Evolutionary conservation across 2,888 invertebrate genomes (phyloP).

Genomic region (Noctua janthina): DNA sequence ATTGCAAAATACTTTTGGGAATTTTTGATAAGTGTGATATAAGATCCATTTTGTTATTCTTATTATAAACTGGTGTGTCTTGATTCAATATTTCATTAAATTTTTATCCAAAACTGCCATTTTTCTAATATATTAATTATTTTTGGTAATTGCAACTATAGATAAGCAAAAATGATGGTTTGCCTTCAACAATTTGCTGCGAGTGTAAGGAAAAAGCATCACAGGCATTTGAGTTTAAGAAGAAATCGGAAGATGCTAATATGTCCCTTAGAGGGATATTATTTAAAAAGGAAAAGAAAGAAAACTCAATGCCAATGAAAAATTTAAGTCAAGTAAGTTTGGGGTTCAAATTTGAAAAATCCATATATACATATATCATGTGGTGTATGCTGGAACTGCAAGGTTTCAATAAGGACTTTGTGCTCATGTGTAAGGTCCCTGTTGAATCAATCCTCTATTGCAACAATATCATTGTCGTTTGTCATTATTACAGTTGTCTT

Average conservation of each 20-base stretch:
- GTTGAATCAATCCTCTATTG: neutral
- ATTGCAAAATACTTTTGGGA: neutral
- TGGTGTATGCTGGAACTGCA: neutral
- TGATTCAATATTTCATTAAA: neutral
- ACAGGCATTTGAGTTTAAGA: constrained; percentile 83
- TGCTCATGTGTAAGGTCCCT: neutral
- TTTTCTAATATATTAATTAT: neutral
- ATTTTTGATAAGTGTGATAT: neutral
- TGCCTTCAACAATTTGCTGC: constrained; percentile 83
- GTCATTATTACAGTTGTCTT: neutral
- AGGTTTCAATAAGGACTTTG: neutral
- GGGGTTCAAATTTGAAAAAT: neutral
- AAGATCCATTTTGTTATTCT: neutral
- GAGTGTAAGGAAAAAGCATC: constrained; percentile 82
- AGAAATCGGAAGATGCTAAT: constrained; percentile 81
- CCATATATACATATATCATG: too few relatives aligned
- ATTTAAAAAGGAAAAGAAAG: constrained; percentile 74
- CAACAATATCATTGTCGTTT: neutral
- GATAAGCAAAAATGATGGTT: constrained; percentile 83
- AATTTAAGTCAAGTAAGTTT: constrained; percentile 46
- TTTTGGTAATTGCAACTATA: constrained; percentile 59
- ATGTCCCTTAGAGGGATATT: constrained; percentile 75
- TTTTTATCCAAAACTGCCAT: neutral
- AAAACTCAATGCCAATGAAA: constrained; percentile 43
- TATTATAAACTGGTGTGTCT: neutral